Conservation (phyloP, 2,888 invertebrate species). For the Polydesmus complanatus region DNA sequence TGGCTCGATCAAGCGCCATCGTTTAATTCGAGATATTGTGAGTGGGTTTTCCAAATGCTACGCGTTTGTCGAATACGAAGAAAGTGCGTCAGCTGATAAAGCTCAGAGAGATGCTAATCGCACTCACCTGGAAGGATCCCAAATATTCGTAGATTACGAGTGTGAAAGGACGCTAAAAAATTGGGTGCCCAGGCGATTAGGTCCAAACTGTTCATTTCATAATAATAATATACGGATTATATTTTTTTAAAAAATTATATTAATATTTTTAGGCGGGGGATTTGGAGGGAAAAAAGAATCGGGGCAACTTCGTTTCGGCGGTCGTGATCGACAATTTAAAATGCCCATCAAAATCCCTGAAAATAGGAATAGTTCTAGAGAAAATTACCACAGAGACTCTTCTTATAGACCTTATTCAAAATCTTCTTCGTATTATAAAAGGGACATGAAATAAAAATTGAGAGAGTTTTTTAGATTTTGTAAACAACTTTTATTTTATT, state of each 20-base stretch:
- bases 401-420: background rate
- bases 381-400: no score
- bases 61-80: slow-evolving; percentile 69
- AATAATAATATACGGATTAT: background rate
- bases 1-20: slow-evolving; percentile 48
- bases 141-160: slow-evolving; percentile 63
- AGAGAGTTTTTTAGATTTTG: no score
- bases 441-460: no score
- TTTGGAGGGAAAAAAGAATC: slow-evolving; percentile 74
- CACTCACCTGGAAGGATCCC: slow-evolving; percentile 48
- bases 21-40: slow-evolving; percentile 60
- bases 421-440: background rate
- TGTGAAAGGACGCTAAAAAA: slow-evolving; percentile 53
- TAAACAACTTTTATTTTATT: no score
- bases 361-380: background rate
- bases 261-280: slow-evolving; percentile 49
- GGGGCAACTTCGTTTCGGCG: slow-evolving; percentile 75
- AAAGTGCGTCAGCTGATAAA: slow-evolving; percentile 43
- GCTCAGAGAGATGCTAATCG: slow-evolving; percentile 48
- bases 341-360: slow-evolving; percentile 25
- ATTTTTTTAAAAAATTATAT: background rate
- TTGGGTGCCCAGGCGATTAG: slow-evolving; percentile 71
- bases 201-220: slow-evolving; percentile 23
- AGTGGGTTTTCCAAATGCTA: slow-evolving; percentile 71
- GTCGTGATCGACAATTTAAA: slow-evolving; percentile 58